Conservation (phyloP, 2,888 invertebrate genomes). For the Willowsia nigromaculata region DNA sequence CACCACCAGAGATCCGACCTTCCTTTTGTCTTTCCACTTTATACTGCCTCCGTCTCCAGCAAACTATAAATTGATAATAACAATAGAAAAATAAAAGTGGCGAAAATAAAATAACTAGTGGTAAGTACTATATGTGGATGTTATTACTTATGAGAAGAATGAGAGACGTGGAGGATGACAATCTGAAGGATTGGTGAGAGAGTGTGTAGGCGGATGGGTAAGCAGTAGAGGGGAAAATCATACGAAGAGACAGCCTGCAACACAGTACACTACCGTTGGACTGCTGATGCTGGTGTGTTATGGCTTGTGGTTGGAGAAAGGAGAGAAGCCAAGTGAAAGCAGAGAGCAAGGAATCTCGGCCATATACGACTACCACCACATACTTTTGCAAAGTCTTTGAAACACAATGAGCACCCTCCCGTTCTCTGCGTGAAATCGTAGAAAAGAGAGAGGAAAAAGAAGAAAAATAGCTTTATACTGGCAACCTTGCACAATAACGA, state of each 20-base stretch:
- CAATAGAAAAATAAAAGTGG: background rate
- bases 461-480: background rate
- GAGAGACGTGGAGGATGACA: background rate
- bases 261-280: background rate
- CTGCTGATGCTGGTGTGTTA: background rate
- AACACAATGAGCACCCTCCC: background rate
- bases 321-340: background rate
- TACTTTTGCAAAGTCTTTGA: no score
- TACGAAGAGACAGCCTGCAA: background rate
- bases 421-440: background rate
- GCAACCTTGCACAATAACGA: conserved; percentile 11
- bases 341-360: background rate
- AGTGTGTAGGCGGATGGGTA: conserved; percentile 19
- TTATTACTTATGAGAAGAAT: background rate
- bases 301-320: conserved; percentile 1
- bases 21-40: background rate
- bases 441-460: background rate
- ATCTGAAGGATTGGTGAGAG: background rate
- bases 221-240: conserved; percentile 9
- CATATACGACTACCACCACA: no score
- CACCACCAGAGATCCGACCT: background rate
- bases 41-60: background rate
- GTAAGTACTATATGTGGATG: background rate
- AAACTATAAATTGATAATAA: background rate
- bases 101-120: background rate